These are phyloP conservation scores for Malachius bipustulatus DNA, from an alignment of 2,888 invertebrate genomes.

Conservation along the genomic window DNA sequence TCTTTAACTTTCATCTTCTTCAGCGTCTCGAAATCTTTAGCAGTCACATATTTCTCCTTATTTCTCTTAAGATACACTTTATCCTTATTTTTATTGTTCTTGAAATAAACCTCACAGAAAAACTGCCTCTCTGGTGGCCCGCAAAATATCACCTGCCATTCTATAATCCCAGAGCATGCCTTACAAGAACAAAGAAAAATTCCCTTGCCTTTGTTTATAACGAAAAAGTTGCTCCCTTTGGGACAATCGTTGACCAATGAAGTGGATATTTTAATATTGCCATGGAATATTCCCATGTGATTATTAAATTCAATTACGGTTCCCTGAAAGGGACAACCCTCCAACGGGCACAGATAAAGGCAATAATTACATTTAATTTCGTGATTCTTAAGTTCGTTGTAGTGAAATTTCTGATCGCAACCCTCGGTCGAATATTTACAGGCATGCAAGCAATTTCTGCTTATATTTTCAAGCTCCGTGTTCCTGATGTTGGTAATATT, in stretches of 20 bases:
- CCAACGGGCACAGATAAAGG: constrained; percentile 22
- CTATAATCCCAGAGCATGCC: not conserved
- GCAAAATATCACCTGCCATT: constrained; percentile 24
- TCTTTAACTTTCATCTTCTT: constrained; percentile 1
- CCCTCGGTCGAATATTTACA: constrained; percentile 24
- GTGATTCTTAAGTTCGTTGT: constrained; percentile 21
- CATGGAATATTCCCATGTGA: constrained; percentile 24
- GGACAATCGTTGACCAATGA: constrained; percentile 21
- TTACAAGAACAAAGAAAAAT: constrained; percentile 19
- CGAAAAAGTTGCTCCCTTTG: constrained; percentile 21
- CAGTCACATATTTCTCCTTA: constrained; percentile 1
- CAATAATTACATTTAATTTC: constrained; percentile 23
- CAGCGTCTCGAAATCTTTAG: not conserved
- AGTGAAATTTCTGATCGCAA: constrained; percentile 22
- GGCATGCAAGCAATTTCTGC: constrained; percentile 19
- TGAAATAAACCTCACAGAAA: constrained; percentile 25
- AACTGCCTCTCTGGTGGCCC: constrained; percentile 25
- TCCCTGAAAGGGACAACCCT: constrained; percentile 19
- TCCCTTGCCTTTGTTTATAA: constrained; percentile 22
- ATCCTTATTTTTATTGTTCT: constrained; percentile 21
- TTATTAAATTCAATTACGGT: constrained; percentile 19
- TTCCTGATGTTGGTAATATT: constrained; percentile 23
- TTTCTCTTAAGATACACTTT: not conserved
- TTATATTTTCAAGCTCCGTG: constrained; percentile 22
- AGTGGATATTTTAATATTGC: constrained; percentile 21